Evolutionary conservation across 2,888 invertebrate genomes (phyloP), one percentile per base, ranked within the genome.

Genomic region (Melieria crassipennis): DNA sequence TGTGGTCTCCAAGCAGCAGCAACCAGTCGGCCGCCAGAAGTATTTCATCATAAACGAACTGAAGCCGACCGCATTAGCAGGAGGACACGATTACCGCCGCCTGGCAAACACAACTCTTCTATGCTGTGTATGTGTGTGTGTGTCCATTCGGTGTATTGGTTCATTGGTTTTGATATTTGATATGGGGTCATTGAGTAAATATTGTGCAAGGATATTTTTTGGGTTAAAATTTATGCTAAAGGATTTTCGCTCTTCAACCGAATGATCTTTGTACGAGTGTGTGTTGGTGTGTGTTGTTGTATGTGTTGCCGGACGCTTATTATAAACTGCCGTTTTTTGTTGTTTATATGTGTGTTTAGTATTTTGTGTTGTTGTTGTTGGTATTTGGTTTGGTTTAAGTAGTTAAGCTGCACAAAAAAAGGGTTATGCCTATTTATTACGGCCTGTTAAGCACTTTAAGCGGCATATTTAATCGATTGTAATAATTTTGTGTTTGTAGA

Each of bases 131-230:
- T 10, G n/a, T 47, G 30, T 48, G 52, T 64, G 13, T 48, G 43
- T 11, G 11, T 50, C 50, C 10, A 61, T 60, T 60, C 30, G 50
- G 60, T 13, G 48, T 69, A 56, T 56, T 65, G 55, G 73, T 69
- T 73, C 74, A 76, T 76, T 77, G 76, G 76, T 73, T 76, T 74
- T 69, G 73, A 75, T 73, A 77, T 74, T 75, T 75, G 76, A 77
- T 77, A 73, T 75, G 75, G 77, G 77, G 73, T 69, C 73, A 65
- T 69, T 68, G 69, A 63, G 69, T 69, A 71, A 73, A 73, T 73
- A 71, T 66, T 71, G 62, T 63, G 60, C 64, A 70, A 13, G 13
- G 50, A 64, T 70, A 64, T 71, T 62, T 55, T 55, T 60, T 62
- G 45, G 47, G n/a, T 50, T 72, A 45, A 58, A 72, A 69, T 72